These are phyloP conservation scores for Epirrita christyi DNA, from an alignment of 2,888 invertebrate genomes.

Conservation along the genomic window DNA sequence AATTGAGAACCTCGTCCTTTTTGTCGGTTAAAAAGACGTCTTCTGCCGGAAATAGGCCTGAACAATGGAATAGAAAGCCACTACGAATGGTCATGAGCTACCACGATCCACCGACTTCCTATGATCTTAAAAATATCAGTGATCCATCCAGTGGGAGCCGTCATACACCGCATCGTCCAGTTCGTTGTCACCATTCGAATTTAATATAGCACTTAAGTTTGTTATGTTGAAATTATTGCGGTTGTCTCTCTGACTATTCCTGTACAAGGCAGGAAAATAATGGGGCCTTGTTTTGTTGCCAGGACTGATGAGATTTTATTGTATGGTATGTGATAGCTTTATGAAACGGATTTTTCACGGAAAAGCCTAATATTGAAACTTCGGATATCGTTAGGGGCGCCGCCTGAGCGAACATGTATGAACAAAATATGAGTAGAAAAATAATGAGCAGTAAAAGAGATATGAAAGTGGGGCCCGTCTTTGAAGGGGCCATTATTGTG, in stretches of 20 bases:
- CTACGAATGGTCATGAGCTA: too few relatives aligned
- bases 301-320: slow-evolving; percentile 38
- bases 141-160: too few relatives aligned
- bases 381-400: slow-evolving; percentile 12
- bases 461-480: too few relatives aligned
- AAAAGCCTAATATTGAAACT: slow-evolving; percentile 16
- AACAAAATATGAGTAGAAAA: slow-evolving; percentile 7
- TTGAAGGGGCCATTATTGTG: not conserved
- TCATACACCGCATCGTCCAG: too few relatives aligned
- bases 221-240: not conserved
- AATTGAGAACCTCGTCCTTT: too few relatives aligned
- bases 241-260: slow-evolving; percentile 11
- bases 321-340: slow-evolving; percentile 31
- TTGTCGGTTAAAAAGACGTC: too few relatives aligned
- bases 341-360: slow-evolving; percentile 18
- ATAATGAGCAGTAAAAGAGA: not conserved
- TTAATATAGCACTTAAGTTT: too few relatives aligned
- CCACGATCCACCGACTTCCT: too few relatives aligned
- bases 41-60: too few relatives aligned
- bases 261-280: slow-evolving; percentile 29
- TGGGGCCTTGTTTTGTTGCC: slow-evolving; percentile 37
- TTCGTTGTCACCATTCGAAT: too few relatives aligned
- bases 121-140: too few relatives aligned
- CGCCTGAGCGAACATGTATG: slow-evolving; percentile 7
- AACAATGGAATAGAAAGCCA: too few relatives aligned